Evolutionary conservation across 92 coral and sea anemone genomes (phyloP).

Genomic region (Porites evermanni): DNA sequence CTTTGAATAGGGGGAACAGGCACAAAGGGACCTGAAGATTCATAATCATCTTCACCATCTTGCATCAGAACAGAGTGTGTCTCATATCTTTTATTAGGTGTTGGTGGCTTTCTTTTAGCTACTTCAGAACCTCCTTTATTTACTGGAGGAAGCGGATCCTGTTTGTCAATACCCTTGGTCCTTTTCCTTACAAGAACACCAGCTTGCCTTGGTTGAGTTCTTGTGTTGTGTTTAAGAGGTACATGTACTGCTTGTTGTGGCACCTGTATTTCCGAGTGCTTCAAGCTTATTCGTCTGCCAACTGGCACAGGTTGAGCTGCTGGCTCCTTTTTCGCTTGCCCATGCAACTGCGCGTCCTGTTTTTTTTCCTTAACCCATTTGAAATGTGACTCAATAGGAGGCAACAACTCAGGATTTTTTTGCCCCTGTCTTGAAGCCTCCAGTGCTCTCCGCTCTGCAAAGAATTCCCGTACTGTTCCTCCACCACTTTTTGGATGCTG

Average conservation of each 20-base stretch:
- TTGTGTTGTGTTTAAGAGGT: not conserved
- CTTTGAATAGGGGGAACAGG: slow-evolving; percentile 45
- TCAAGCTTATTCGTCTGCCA: slow-evolving; percentile 7
- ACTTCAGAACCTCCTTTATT: slow-evolving; percentile 45
- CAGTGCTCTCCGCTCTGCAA: slow-evolving; percentile 92
- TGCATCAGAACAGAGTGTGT: slow-evolving; percentile 63
- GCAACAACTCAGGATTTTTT: slow-evolving; percentile 71
- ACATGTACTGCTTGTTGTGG: slow-evolving; percentile 25
- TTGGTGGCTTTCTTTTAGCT: slow-evolving; percentile 66
- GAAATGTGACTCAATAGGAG: slow-evolving; percentile 90
- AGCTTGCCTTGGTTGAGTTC: slow-evolving; percentile 8
- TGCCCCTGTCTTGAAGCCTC: slow-evolving; percentile 71
- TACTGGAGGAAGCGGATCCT: slow-evolving; percentile 84
- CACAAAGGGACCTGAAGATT: not conserved
- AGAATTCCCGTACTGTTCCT: slow-evolving; percentile 94
- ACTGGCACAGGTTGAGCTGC: slow-evolving; percentile 9
- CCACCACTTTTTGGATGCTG: slow-evolving; percentile 37
- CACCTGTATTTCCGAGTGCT: slow-evolving; percentile 4
- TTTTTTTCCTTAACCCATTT: slow-evolving; percentile 74
- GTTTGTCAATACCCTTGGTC: slow-evolving; percentile 81
- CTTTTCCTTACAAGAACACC: slow-evolving; percentile 59
- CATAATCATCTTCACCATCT: slow-evolving; percentile 15
- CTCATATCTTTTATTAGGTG: slow-evolving; percentile 85
- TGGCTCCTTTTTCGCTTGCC: not conserved
- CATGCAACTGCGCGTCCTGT: slow-evolving; percentile 16